Base-by-base conservation (phyloP, 2,888 invertebrate genomes). In the Epinotia brunnichana region DNA sequence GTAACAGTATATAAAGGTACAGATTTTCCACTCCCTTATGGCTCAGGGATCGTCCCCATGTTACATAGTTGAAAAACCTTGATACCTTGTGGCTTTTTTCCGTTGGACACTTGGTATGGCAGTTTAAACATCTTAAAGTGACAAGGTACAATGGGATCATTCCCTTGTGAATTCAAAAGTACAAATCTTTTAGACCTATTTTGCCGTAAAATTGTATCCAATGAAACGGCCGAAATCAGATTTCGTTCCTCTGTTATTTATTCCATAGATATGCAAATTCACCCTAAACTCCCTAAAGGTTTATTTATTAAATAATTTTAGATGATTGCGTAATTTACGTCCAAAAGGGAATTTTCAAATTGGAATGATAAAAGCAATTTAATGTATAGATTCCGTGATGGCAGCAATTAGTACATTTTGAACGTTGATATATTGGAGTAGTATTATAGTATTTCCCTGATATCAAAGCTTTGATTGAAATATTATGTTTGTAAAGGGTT, bases 261-360 rank as follows among this genome's bases (percentile, higher is more conserved):
- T 70, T 70, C 63, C 63, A 70, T 64, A 70, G 70, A 63, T 70
- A 70, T 70, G 70, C 57, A 51, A 70, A 70, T 51, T 56, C n/a
- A 19, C 48, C 70, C 56, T 13, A 59, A 57, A 35, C n/a, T n/a
- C 48, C 70, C 56, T 13, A 59, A 57, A 35, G 51, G 56, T 63
- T 35, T 57, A 70, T 70, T 70, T 70, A 70, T 70, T 64, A 63
- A 70, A 70, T 63, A 57, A 70, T 63, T 70, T 51, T 70, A 70
- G 63, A 57, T 70, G 64, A 70, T 59, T 70, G 63, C 48, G 57
- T 57, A 63, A 70, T 70, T 70, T 63, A 64, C 56, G 57, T 70
- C 29, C 57, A 39, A 63, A 69, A 57, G 63, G 70, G 63, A 70
- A 63, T 70, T 63, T 70, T 21, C 15, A 21, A 70, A 63, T 48